These are phyloP conservation scores for Pluvialis apricaria DNA, from an alignment of 2,113 vertebrate species.

Conservation along the genomic window DNA sequence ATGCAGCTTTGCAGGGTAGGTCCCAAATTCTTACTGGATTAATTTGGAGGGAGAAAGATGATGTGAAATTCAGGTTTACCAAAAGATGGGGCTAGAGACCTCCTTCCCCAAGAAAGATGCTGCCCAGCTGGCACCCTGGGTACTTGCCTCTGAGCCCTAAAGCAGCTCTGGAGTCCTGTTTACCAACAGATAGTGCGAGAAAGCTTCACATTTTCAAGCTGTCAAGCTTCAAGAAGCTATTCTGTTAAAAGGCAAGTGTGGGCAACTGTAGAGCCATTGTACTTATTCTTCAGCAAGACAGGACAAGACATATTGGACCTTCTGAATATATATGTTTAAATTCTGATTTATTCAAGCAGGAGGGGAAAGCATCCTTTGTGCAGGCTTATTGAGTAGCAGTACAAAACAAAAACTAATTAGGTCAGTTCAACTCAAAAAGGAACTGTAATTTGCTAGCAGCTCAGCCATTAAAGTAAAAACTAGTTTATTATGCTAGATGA, in stretches of 20 bases:
- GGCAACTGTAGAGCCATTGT: not conserved
- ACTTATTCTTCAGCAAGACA: not conserved
- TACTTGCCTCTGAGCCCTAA: not conserved
- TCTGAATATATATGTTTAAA: not conserved
- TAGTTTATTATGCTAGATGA: not conserved
- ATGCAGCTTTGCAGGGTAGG: not conserved
- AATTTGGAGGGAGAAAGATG: not conserved
- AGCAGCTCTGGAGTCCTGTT: not conserved
- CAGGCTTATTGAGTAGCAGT: not conserved
- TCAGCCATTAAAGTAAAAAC: not conserved
- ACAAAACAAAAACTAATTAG: constrained; percentile 2
- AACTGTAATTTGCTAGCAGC: constrained; percentile 6
- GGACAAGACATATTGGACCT: not conserved
- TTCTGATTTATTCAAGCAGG: not conserved
- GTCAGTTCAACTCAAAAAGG: not conserved
- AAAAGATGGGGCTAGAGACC: constrained; percentile 38
- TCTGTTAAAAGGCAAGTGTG: not conserved
- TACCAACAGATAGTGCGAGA: not conserved
- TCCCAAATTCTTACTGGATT: not conserved
- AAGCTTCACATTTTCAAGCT: not conserved
- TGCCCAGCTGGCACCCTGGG: not conserved
- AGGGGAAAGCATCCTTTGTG: not conserved
- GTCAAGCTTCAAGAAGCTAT: not conserved
- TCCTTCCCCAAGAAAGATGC: not conserved
- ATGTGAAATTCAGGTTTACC: constrained; percentile 10